A percentile compares a stretch with the other conserved stretches of the same genome.
phyloP scores from a whole-genome alignment of 2,888 invertebrate genomes.

The Acanthosepion pharaonis region DNA sequence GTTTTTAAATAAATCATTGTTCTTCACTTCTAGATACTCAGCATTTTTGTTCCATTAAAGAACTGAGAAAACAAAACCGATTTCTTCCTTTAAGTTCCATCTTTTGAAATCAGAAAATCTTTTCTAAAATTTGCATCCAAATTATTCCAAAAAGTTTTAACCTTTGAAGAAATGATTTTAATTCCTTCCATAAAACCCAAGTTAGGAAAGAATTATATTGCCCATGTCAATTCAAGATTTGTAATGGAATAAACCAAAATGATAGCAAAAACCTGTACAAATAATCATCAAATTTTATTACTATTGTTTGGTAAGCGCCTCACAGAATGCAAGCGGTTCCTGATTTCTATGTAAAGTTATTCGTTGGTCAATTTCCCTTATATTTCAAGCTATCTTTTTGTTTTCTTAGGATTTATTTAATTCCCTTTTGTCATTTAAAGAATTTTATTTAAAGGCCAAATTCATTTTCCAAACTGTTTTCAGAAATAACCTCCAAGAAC shows the following conservation, averaged over 20 bases:
- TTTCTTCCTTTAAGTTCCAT: neutral
- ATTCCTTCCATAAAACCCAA: neutral
- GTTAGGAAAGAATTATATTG: neutral
- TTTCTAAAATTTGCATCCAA: neutral
- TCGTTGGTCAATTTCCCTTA: neutral
- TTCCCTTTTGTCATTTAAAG: neutral
- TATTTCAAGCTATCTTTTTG: neutral
- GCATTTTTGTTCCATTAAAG: neutral
- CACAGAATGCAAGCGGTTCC: neutral
- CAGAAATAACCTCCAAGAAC: neutral
- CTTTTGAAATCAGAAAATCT: neutral
- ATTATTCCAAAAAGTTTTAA: neutral
- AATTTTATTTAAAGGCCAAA: neutral
- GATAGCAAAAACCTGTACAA: neutral
- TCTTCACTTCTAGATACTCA: neutral
- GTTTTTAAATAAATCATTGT: neutral
- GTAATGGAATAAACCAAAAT: neutral
- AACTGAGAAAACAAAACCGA: neutral
- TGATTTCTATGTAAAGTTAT: conserved; percentile 21
- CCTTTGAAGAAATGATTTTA: neutral
- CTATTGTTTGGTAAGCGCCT: neutral
- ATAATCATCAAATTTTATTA: neutral
- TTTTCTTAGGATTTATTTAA: neutral
- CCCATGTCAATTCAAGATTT: neutral
- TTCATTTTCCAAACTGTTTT: neutral